phyloP scores from a whole-genome alignment of 2,888 invertebrate genomes.

The Campoplex capitator region DNA sequence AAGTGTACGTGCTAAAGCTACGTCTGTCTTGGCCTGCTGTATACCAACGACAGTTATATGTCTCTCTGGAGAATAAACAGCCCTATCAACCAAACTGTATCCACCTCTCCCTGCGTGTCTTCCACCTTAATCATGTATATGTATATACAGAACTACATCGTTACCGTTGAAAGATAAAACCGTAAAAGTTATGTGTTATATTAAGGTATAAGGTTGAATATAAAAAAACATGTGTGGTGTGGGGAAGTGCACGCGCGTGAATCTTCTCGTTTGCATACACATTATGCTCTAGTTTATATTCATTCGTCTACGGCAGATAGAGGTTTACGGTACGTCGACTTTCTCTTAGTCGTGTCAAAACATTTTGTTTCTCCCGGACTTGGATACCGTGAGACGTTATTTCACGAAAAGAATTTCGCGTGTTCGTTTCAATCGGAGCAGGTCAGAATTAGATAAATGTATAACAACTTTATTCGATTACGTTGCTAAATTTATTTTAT shows the following conservation, averaged over 20 bases:
- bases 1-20: constrained; percentile 16
- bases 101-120: not conserved
- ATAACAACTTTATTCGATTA: too few species aligned
- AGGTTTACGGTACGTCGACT: constrained; percentile 23
- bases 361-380: not conserved
- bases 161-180: constrained; percentile 28
- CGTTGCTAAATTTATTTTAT: too few species aligned
- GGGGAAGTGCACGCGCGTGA: constrained; percentile 5
- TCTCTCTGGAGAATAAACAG: constrained; percentile 22
- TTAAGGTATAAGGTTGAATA: constrained; percentile 40
- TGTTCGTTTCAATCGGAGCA: not conserved
- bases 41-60: constrained; percentile 18
- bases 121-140: constrained; percentile 2
- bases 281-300: constrained; percentile 49
- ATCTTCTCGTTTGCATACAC: constrained; percentile 44
- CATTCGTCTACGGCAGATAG: constrained; percentile 32
- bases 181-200: constrained; percentile 39
- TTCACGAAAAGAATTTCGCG: not conserved
- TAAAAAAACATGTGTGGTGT: constrained; percentile 22
- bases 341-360: constrained; percentile 2
- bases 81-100: constrained; percentile 2
- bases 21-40: not conserved
- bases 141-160: constrained; percentile 17
- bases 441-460: not conserved
- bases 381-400: not conserved